These are phyloP conservation scores for Brachionus paranguensis DNA, from an alignment of 1,140 invertebrate genomes.

Conservation along the genomic window DNA sequence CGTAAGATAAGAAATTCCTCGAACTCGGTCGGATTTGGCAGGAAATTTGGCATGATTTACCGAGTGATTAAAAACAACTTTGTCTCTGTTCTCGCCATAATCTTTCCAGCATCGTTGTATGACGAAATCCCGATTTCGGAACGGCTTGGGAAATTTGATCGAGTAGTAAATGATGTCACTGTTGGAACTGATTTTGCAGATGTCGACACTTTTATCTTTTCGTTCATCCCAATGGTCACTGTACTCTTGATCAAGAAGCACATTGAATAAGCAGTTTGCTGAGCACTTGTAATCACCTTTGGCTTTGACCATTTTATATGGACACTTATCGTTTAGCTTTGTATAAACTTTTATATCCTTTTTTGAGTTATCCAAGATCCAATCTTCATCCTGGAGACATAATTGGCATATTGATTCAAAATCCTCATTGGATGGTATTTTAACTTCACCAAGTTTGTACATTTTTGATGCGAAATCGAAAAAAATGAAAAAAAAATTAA, in stretches of 20 bases:
- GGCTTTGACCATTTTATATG: conserved; percentile 2
- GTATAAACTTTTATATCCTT: neutral
- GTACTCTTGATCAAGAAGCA: conserved; percentile 19
- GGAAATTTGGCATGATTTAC: conserved; percentile 67
- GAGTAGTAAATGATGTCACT: conserved; percentile 39
- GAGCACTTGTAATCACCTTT: neutral
- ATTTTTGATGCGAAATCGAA: neutral
- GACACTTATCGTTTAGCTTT: neutral
- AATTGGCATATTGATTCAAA: neutral
- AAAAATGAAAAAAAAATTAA: no score
- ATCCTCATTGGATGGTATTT: neutral
- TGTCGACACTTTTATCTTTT: conserved; percentile 5
- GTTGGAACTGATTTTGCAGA: neutral
- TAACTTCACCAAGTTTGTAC: conserved; percentile 23
- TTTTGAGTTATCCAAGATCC: conserved; percentile 5
- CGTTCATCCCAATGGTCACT: conserved; percentile 19
- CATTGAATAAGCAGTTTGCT: neutral
- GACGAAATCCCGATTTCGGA: conserved; percentile 82
- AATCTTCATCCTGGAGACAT: neutral
- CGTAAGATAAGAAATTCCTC: conserved; percentile 67
- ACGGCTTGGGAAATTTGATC: conserved; percentile 72
- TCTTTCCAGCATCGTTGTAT: conserved; percentile 82
- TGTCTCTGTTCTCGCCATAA: conserved; percentile 64
- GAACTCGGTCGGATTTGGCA: conserved; percentile 66
- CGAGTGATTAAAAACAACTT: conserved; percentile 81